These are phyloP conservation scores for Pristionchus mayeri DNA, from an alignment of 2,888 invertebrate species.

Conservation along the genomic window DNA sequence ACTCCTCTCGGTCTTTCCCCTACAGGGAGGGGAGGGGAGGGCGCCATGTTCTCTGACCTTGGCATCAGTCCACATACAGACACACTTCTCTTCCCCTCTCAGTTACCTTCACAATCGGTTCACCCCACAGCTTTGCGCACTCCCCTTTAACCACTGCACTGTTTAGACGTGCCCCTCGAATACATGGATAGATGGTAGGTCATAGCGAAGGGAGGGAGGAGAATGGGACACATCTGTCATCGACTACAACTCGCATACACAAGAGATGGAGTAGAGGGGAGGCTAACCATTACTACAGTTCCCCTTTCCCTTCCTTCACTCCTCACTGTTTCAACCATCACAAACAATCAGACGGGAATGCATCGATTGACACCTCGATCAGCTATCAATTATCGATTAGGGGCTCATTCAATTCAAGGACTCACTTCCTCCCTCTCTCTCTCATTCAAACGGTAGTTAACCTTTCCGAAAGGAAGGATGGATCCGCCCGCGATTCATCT, in stretches of 20 bases:
- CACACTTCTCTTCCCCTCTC: constrained; percentile 9
- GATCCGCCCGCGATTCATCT: background rate
- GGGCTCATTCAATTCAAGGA: background rate
- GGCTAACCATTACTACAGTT: constrained; percentile 25
- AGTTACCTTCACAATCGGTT: constrained; percentile 21
- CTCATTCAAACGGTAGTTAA: no score
- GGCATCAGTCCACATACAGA: constrained; percentile 32
- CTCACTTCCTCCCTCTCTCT: background rate
- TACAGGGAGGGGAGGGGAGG: background rate
- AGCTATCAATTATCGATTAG: constrained; percentile 16
- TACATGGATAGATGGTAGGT: constrained; percentile 8
- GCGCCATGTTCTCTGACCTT: constrained; percentile 14
- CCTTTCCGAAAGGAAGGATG: background rate
- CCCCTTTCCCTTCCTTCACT: background rate
- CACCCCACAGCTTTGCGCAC: background rate
- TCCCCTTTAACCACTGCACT: background rate
- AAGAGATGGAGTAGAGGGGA: background rate
- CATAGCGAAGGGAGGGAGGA: background rate
- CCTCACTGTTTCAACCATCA: background rate
- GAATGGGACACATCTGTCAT: constrained; percentile 21
- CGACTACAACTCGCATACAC: constrained; percentile 21
- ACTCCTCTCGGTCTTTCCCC: background rate
- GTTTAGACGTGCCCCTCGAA: background rate
- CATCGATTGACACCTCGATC: background rate
- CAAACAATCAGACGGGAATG: constrained; percentile 2